Conservation (phyloP, 2,113 vertebrate species). For the Oryzias woworae region DNA sequence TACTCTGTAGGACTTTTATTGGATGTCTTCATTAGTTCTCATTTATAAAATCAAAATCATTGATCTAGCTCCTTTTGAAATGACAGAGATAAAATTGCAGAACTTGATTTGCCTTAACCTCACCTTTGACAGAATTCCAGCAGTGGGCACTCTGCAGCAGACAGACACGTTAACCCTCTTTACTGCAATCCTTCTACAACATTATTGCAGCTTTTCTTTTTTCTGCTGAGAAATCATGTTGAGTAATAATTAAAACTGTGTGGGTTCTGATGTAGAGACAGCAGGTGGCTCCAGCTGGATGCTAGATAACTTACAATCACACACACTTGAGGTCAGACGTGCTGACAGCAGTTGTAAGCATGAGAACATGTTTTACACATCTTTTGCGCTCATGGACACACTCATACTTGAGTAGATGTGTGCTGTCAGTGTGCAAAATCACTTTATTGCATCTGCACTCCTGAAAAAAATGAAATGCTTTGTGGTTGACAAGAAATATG, state of each 20-base stretch:
- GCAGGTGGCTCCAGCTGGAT: slow-evolving; percentile 56
- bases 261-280: slow-evolving; percentile 38
- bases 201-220: slow-evolving; percentile 9
- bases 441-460: slow-evolving; percentile 12
- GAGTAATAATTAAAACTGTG: slow-evolving; percentile 66
- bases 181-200: neutral
- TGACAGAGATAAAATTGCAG: too few relatives aligned
- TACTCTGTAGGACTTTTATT: too few relatives aligned
- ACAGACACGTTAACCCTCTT: neutral
- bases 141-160: neutral
- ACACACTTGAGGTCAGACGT: slow-evolving; percentile 50
- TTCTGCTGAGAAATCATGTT: slow-evolving; percentile 34
- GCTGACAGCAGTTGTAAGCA: slow-evolving; percentile 70
- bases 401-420: slow-evolving; percentile 25
- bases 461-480: neutral
- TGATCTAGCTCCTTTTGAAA: too few relatives aligned
- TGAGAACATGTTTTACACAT: slow-evolving; percentile 60
- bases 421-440: slow-evolving; percentile 2
- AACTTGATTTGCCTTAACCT: too few relatives aligned
- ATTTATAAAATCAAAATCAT: too few relatives aligned
- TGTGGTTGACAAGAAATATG: neutral
- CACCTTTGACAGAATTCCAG: too few relatives aligned
- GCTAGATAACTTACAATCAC: slow-evolving; percentile 67
- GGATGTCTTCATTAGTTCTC: too few relatives aligned
- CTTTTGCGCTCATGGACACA: slow-evolving; percentile 57